A percentile compares a stretch with the other conserved stretches of the same genome.
Conservation (phyloP, 2,888 invertebrate genomes). For the Caenorhabditis sp. region DNA sequence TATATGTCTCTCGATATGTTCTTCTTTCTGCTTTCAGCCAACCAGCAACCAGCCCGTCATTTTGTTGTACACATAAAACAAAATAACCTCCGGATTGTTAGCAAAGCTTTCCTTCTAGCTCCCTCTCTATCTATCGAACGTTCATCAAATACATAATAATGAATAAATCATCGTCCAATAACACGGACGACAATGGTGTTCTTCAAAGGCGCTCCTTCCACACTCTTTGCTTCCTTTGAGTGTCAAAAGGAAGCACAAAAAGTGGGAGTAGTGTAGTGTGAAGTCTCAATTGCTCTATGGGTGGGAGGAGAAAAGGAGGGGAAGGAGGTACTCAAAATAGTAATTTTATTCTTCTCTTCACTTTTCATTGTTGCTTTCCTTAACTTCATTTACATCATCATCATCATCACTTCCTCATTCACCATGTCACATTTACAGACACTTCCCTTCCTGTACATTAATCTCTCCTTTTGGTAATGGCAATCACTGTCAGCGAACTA, state of each 20-base stretch:
- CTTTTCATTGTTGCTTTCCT: constrained; percentile 14
- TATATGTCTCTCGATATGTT: constrained; percentile 1
- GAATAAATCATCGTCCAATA: constrained; percentile 52
- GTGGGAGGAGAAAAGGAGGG: too few relatives aligned
- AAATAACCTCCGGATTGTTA: not conserved
- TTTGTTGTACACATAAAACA: not conserved
- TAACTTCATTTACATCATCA: not conserved
- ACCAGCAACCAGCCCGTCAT: too few relatives aligned
- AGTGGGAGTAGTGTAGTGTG: constrained; percentile 1
- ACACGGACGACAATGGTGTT: constrained; percentile 45
- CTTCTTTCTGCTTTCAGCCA: too few relatives aligned
- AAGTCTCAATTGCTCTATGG: constrained; percentile 28
- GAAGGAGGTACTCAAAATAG: constrained; percentile 54
- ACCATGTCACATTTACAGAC: constrained; percentile 14
- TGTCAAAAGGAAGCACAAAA: constrained; percentile 3
- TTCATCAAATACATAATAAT: constrained; percentile 49
- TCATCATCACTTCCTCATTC: constrained; percentile 1
- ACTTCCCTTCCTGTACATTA: too few relatives aligned
- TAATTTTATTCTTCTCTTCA: constrained; percentile 12
- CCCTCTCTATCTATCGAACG: not conserved
- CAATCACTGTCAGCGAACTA: constrained; percentile 59
- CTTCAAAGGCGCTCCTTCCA: constrained; percentile 28
- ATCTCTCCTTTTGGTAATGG: constrained; percentile 31
- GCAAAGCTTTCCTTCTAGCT: constrained; percentile 2
- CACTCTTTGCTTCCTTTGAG: too few relatives aligned